Evolutionary conservation across 2,888 invertebrate species (phyloP), one percentile per base, ranked within the genome.

Genomic region (Caenorhabditis panamensis): DNA sequence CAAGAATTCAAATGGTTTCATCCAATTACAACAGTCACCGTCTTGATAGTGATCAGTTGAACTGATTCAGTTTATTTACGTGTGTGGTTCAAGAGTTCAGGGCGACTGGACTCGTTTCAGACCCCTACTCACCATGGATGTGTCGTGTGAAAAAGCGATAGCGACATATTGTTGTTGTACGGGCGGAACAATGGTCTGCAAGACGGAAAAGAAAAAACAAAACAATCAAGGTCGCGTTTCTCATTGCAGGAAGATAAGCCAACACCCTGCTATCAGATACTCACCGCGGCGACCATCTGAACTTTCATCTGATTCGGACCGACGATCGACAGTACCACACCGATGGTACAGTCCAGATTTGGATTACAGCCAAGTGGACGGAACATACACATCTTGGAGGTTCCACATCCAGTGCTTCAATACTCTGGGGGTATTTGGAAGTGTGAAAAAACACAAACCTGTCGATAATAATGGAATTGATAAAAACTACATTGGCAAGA

Each of bases 141-240:
- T 68, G 75, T 90, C 89, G 37, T 88, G 77, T 41, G 86, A 86
- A 82, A 88, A 90, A 31, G 85, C 89, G 24, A 88, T 71, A 2
- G 89, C 89, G 22, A 90, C 82, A 56, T 90, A 89, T 71, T 89
- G 89, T 44, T 88, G 87, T 71, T 84, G 85, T 24, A 89, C 88
- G 24, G 87, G 75, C 16, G 89, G 89, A 26, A 87, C 72, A 20
- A 86, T 79, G 8, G 84, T 78, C 73, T 82, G 67, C 16, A 73
- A 41, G 22, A 83, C 2, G 28, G 6, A 63, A 16, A 41, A 22
- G 22, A 59, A 31, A 54, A 59, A 69, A 63, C 18, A 58, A 53
- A 37, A 44, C 28, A 54, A 31, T 51, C 72, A 63, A 62, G 47
- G 36, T 56, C 47, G 44, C 37, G 16, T 28, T 28, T 26, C 18